phyloP scores from a whole-genome alignment of 2,888 invertebrate genomes.

The Pollenia griseotomentosa region DNA sequence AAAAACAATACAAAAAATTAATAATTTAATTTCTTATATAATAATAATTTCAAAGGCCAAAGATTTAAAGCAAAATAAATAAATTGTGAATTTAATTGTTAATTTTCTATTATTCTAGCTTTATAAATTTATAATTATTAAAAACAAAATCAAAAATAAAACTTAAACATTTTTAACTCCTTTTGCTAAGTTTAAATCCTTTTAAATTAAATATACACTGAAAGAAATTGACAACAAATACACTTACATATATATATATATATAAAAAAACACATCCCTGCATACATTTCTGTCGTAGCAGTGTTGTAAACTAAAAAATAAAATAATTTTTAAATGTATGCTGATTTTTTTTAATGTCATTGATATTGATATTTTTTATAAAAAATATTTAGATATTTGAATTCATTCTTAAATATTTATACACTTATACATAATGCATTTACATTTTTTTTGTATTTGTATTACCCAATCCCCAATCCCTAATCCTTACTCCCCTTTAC shows the following conservation, averaged over 20 bases:
- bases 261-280: background rate
- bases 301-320: conserved; percentile 56
- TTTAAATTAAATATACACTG: conserved; percentile 19
- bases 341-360: conserved; percentile 47
- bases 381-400: conserved; percentile 66
- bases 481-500: background rate
- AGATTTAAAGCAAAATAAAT: conserved; percentile 55
- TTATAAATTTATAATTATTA: conserved; percentile 49
- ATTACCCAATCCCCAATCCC: background rate
- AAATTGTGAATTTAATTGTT: conserved; percentile 53
- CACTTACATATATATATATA: too few relatives aligned
- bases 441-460: conserved; percentile 31
- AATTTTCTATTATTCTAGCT: conserved; percentile 63
- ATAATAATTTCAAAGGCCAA: conserved; percentile 66
- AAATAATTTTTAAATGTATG: conserved; percentile 39
- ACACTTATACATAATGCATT: conserved; percentile 36
- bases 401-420: conserved; percentile 58
- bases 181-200: conserved; percentile 34
- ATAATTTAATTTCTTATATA: conserved; percentile 39
- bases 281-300: conserved; percentile 37
- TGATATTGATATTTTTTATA: conserved; percentile 56
- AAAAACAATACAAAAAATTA: conserved; percentile 11
- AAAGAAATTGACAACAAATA: background rate
- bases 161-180: background rate
- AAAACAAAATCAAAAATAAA: conserved; percentile 45